A percentile compares a stretch with the other conserved stretches of the same genome.
Conservation (phyloP, 2,888 invertebrate genomes). For the Thera obeliscata region DNA sequence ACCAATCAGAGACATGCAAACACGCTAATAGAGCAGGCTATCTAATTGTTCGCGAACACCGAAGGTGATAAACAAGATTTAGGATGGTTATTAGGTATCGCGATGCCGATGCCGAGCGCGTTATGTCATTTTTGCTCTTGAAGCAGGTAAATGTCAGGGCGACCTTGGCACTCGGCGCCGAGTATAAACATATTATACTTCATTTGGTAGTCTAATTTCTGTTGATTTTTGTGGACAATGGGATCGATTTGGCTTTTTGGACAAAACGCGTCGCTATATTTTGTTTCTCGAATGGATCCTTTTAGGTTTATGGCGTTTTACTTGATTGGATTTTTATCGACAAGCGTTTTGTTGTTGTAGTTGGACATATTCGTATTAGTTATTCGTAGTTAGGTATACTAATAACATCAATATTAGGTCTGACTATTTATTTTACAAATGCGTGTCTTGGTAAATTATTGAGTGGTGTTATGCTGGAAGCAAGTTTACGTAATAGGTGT, state of each 20-base stretch:
- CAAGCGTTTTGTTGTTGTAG: not conserved
- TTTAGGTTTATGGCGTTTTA: not conserved
- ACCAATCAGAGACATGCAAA: constrained; percentile 29
- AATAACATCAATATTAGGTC: not conserved
- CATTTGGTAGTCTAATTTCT: constrained; percentile 55
- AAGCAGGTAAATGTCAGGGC: constrained; percentile 56
- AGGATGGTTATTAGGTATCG: constrained; percentile 19
- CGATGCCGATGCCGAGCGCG: constrained; percentile 26
- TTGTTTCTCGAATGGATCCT: not conserved
- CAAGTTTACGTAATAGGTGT: constrained; percentile 3
- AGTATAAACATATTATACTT: constrained; percentile 54
- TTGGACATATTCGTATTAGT: too few relatives aligned
- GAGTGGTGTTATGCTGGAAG: constrained; percentile 6
- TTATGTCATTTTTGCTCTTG: constrained; percentile 43
- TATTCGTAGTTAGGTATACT: not conserved
- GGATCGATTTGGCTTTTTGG: constrained; percentile 15
- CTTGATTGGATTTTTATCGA: not conserved
- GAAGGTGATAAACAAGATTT: constrained; percentile 35
- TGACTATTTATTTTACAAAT: not conserved
- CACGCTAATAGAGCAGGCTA: constrained; percentile 15
- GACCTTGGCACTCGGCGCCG: constrained; percentile 55
- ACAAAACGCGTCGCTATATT: not conserved
- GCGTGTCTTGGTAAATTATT: not conserved
- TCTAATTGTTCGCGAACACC: constrained; percentile 32
- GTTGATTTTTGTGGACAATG: constrained; percentile 23